These are phyloP conservation scores for Lycia hirtaria DNA, from an alignment of 2,888 invertebrate genomes.

Conservation along the genomic window DNA sequence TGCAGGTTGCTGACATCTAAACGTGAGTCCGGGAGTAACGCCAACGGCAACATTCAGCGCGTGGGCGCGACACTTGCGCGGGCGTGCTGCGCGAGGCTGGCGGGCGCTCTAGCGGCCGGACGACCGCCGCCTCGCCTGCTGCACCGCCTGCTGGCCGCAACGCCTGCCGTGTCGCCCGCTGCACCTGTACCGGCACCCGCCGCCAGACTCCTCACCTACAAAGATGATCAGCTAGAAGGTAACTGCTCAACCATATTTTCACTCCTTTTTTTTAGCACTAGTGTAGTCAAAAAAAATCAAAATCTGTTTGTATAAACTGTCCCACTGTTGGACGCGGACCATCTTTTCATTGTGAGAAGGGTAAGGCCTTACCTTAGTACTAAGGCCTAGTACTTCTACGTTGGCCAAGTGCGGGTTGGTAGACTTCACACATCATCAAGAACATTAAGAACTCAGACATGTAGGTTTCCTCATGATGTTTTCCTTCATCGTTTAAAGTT, in stretches of 20 bases:
- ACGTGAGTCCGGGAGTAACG: conserved; percentile 35
- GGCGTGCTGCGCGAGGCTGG: conserved; percentile 62
- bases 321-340: too few relatives aligned
- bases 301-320: too few relatives aligned
- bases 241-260: not conserved
- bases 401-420: too few relatives aligned
- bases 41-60: conserved; percentile 48
- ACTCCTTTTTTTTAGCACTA: too few relatives aligned
- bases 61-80: conserved; percentile 65
- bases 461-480: too few relatives aligned
- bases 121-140: conserved; percentile 59
- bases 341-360: too few relatives aligned
- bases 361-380: too few relatives aligned
- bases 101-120: conserved; percentile 44
- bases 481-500: too few relatives aligned
- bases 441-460: too few relatives aligned
- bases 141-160: conserved; percentile 45
- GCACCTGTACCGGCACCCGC: conserved; percentile 6
- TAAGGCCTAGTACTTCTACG: too few relatives aligned
- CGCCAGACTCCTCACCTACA: conserved; percentile 6
- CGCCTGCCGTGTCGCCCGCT: conserved; percentile 5
- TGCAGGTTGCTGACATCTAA: conserved; percentile 45
- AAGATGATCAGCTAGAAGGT: conserved; percentile 17
- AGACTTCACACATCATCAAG: too few relatives aligned
- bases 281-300: too few relatives aligned